Percentiles rank a stretch among this genome's conserved stretches.
These are phyloP conservation scores for Sphaerodactylus townsendi DNA, from an alignment of 2,113 vertebrate genomes.

Conservation along the genomic window DNA sequence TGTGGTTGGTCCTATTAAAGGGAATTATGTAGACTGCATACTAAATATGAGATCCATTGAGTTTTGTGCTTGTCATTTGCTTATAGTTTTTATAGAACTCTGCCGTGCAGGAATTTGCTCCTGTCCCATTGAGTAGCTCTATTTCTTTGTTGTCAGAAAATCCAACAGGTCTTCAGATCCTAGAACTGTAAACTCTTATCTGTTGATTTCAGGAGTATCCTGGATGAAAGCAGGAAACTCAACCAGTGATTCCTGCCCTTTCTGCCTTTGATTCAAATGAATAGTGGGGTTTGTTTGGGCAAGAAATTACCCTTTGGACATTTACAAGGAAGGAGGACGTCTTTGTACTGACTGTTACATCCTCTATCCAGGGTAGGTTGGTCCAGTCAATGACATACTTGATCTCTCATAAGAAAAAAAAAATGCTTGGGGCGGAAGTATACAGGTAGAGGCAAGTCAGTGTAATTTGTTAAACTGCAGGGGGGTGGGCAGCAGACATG, in stretches of 20 bases:
- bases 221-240: background rate
- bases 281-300: background rate
- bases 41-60: too few species aligned
- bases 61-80: too few species aligned
- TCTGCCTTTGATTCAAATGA: too few species aligned
- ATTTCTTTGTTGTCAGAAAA: too few species aligned
- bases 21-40: too few species aligned
- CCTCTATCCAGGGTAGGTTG: background rate
- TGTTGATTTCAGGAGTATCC: background rate
- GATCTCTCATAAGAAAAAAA: background rate
- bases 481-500: fast-evolving
- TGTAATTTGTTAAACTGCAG: background rate
- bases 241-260: too few species aligned
- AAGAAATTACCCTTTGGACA: background rate
- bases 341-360: background rate
- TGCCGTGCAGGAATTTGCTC: too few species aligned
- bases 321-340: background rate
- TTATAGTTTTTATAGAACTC: too few species aligned
- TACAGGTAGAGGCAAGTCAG: background rate
- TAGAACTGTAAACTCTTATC: background rate
- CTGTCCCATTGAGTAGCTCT: too few species aligned
- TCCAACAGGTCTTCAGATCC: too few species aligned
- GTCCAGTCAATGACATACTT: background rate
- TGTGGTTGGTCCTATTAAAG: too few species aligned
- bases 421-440: background rate